Percentiles rank a stretch among this genome's conserved stretches.
Conservation (phyloP, 2,888 invertebrate species). For the Xanthia togata region DNA sequence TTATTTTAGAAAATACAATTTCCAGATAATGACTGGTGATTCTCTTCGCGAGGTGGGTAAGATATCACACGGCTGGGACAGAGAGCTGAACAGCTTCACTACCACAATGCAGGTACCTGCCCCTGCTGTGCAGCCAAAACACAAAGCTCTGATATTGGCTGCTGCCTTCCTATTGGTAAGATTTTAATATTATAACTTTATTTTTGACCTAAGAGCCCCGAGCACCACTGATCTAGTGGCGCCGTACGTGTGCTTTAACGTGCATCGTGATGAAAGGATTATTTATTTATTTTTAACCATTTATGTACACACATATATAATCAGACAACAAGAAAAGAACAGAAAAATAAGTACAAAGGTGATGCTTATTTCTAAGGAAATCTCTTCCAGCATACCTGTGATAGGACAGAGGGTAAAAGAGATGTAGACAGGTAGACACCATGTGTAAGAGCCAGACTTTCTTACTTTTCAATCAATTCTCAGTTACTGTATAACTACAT, state of each 20-base stretch:
- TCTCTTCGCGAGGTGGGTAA: conserved; percentile 91
- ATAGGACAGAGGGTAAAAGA: too few relatives aligned
- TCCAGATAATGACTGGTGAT: conserved; percentile 91
- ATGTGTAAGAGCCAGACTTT: neutral
- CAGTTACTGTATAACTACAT: too few relatives aligned
- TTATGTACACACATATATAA: too few relatives aligned
- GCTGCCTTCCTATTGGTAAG: conserved; percentile 95
- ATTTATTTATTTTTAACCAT: too few relatives aligned
- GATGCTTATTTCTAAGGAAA: too few relatives aligned
- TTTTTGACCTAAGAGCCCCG: neutral
- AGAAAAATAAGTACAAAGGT: too few relatives aligned
- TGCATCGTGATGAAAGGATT: neutral
- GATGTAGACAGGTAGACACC: too few relatives aligned
- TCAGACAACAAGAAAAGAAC: too few relatives aligned
- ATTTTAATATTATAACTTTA: neutral
- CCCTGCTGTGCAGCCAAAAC: conserved; percentile 92
- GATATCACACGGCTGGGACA: conserved; percentile 93
- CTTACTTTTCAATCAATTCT: too few relatives aligned
- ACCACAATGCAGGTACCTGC: conserved; percentile 94
- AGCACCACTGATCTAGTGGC: neutral
- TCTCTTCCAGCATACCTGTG: too few relatives aligned
- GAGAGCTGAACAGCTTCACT: conserved; percentile 92
- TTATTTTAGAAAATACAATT: conserved; percentile 14
- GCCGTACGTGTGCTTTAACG: neutral
- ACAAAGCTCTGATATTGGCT: conserved; percentile 95